Evolutionary conservation across 2,888 invertebrate species (phyloP).

Genomic region (Parelbella ahira): DNA sequence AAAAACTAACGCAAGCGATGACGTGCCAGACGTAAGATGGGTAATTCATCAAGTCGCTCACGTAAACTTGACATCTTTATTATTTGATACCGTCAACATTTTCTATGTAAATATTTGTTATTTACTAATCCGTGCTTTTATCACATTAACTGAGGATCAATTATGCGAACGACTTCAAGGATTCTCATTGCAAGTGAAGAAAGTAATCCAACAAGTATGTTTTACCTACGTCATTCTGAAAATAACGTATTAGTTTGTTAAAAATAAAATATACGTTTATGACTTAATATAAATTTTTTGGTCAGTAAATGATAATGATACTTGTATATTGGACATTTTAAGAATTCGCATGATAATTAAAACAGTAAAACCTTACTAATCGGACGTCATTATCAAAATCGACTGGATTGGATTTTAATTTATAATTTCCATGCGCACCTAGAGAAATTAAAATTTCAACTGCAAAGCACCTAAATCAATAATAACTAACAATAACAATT

Average conservation of each 20-base stretch:
- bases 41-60: slow-evolving; percentile 59
- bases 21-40: slow-evolving; percentile 42
- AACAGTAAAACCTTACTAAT: slow-evolving; percentile 13
- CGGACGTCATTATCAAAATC: slow-evolving; percentile 2
- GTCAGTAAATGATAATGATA: too few relatives aligned
- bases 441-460: slow-evolving; percentile 18
- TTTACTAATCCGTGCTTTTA: slow-evolving; percentile 21
- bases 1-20: slow-evolving; percentile 29
- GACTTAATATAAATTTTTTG: too few relatives aligned
- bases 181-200: slow-evolving; percentile 17
- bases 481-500: too few relatives aligned
- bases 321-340: not conserved
- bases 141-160: slow-evolving; percentile 16
- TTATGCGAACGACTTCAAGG: slow-evolving; percentile 21
- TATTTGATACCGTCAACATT: slow-evolving; percentile 49
- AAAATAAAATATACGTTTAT: too few relatives aligned
- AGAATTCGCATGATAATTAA: slow-evolving; percentile 9
- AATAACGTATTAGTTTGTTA: too few relatives aligned
- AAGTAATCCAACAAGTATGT: slow-evolving; percentile 4
- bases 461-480: too few relatives aligned
- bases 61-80: slow-evolving; percentile 58
- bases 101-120: slow-evolving; percentile 43
- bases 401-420: slow-evolving; percentile 4
- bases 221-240: too few relatives aligned
- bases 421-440: not conserved